Base-by-base conservation (phyloP, 2,888 invertebrate species). In the Fissipunctia ypsillon region DNA sequence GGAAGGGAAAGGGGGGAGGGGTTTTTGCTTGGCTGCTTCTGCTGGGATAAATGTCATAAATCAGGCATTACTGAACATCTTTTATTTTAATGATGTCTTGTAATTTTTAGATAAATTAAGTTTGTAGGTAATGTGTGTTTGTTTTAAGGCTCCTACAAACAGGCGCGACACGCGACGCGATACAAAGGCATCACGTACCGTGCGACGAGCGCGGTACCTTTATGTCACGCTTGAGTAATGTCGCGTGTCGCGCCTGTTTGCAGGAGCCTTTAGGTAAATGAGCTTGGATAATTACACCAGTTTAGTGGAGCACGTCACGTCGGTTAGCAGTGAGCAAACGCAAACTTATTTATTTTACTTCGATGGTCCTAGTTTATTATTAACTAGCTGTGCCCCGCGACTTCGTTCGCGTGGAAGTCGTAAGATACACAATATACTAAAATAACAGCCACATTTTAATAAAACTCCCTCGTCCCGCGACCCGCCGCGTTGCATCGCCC, bases 41-140 rank as follows among this genome's bases (percentile, higher is more conserved):
- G 56, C 38, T 45, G 45, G 54, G 60, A 48, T 67, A 65, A 52
- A 56, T 81, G 69, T 70, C 81, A 70, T 84, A 81, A 84, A 81
- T 73, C 81, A 78, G 25, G 50, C 76, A 61, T 66, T 63, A 81
- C 54, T 4, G 35, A 81, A 67, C 50, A 76, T 56, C 60, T 61
- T 45, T 76, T 60, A 75, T 66, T 60, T 81, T 75, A 81, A 75
- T 77, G 31, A 81, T 14, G 59, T 65, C 61, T 50, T 43, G 50
- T 60, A 65, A 48, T 41, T 75, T 80, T 50, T 56, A 43, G 14
- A 54, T 43, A 56, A 77, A 74, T 66, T 22, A 65, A 48, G 31
- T n/a, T 50, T 43, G 56, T 25, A 9, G 45, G 63, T 45, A 35
- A 48, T 41, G 35, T 50, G 16, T 57, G 41, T 50, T 65, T 59